Conservation (phyloP, 2,113 vertebrate genomes). For the Rhinolophus ferrumequinum region DNA sequence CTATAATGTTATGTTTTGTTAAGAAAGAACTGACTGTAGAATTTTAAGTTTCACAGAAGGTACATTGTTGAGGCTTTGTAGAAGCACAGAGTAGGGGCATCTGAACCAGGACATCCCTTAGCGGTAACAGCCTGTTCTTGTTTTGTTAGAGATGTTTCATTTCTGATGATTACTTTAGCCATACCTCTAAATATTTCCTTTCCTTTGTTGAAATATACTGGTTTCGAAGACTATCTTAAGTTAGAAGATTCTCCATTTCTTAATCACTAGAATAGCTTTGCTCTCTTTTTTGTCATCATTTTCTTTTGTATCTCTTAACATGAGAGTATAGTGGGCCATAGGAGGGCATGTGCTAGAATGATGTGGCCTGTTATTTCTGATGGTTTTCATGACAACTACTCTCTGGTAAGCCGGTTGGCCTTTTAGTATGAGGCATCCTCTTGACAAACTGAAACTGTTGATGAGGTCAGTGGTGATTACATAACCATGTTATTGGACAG, state of each 20-base stretch:
- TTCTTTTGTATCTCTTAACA: neutral
- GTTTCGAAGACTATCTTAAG: neutral
- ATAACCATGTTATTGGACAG: neutral
- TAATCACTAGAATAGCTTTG: neutral
- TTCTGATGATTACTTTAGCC: slow-evolving; percentile 1
- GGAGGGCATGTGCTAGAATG: neutral
- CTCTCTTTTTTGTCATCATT: neutral
- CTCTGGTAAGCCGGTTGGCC: neutral
- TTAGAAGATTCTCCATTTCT: neutral
- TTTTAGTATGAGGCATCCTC: neutral
- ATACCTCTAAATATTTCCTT: neutral
- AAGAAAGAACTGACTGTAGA: neutral
- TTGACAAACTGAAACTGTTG: neutral
- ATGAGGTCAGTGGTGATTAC: neutral
- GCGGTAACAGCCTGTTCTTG: neutral
- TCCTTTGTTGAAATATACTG: neutral
- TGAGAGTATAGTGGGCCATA: neutral
- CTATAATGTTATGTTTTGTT: neutral
- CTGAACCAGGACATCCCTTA: neutral
- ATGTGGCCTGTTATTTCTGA: neutral
- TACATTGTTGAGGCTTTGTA: neutral
- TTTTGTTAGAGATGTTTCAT: neutral
- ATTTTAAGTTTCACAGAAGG: neutral
- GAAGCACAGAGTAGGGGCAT: neutral
- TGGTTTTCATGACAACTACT: neutral